These are phyloP conservation scores for Chaetodon auriga DNA, from an alignment of 2,113 vertebrate species.

Conservation along the genomic window DNA sequence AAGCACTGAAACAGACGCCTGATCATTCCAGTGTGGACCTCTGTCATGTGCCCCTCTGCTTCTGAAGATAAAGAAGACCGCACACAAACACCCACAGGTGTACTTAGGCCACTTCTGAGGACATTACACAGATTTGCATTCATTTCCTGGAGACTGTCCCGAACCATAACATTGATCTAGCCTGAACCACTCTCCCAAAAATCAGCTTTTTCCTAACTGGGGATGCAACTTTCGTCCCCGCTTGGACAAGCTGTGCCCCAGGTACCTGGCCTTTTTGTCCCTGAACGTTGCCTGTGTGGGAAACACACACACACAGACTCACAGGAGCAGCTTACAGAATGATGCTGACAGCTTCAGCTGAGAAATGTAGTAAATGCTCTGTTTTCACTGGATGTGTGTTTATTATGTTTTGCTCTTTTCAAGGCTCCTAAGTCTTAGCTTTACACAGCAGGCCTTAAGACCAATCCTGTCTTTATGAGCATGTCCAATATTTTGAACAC, in stretches of 20 bases:
- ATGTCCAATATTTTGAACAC: not conserved
- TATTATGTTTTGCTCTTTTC: not conserved
- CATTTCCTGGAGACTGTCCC: no score
- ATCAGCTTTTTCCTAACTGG: no score
- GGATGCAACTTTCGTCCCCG: no score
- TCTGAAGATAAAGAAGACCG: conserved; percentile 35
- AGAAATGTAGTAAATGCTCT: not conserved
- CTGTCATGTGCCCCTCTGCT: conserved; percentile 31
- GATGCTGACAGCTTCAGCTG: not conserved
- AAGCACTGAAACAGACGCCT: not conserved
- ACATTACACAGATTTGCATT: no score
- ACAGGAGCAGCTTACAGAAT: conserved; percentile 3
- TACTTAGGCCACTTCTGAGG: no score
- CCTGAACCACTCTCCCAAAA: no score
- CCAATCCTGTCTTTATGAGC: not conserved
- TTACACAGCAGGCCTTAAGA: conserved; percentile 1
- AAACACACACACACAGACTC: not conserved
- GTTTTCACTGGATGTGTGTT: not conserved
- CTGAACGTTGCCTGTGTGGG: no score
- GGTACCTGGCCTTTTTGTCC: no score
- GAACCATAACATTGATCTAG: no score
- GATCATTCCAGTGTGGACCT: conserved; percentile 7
- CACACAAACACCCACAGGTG: not conserved
- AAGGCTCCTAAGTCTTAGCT: not conserved
- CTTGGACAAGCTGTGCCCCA: no score